Evolutionary conservation across 1,140 invertebrate genomes (phyloP).

Genomic region (Pachyrhynchus sulphureomaculatus): DNA sequence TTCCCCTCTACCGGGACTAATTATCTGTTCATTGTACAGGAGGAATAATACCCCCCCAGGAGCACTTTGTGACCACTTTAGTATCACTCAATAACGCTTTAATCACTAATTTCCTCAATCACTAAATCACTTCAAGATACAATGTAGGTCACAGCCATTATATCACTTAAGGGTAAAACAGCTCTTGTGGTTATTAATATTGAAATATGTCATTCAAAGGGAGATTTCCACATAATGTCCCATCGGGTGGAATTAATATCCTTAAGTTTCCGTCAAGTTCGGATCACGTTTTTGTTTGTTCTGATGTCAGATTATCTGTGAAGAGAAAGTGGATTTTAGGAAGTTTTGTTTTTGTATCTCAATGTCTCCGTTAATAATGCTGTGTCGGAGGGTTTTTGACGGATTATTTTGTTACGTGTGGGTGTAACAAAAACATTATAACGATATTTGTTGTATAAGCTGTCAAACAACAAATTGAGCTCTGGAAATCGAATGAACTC

Average conservation of each 20-base stretch:
- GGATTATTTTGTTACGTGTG: background rate
- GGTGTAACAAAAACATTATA: no score
- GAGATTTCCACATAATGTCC: background rate
- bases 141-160: no score
- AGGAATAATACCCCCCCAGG: background rate
- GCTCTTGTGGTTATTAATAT: background rate
- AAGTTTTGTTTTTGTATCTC: background rate
- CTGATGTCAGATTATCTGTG: slow-evolving; percentile 14
- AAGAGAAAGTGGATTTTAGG: slow-evolving; percentile 3
- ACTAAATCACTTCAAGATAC: no score
- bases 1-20: slow-evolving; percentile 1
- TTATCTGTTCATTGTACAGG: background rate
- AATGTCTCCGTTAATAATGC: slow-evolving; percentile 3
- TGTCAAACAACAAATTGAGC: no score
- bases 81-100: no score
- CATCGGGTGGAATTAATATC: slow-evolving; percentile 13
- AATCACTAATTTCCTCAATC: no score
- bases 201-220: slow-evolving; percentile 10
- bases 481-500: no score
- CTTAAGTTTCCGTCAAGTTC: slow-evolving; percentile 5
- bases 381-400: background rate
- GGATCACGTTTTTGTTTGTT: slow-evolving; percentile 12
- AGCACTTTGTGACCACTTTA: no score
- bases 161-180: no score
- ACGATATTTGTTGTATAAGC: no score